Base-by-base conservation (phyloP, 1,140 invertebrate species). In the Trichonephila clavata region DNA sequence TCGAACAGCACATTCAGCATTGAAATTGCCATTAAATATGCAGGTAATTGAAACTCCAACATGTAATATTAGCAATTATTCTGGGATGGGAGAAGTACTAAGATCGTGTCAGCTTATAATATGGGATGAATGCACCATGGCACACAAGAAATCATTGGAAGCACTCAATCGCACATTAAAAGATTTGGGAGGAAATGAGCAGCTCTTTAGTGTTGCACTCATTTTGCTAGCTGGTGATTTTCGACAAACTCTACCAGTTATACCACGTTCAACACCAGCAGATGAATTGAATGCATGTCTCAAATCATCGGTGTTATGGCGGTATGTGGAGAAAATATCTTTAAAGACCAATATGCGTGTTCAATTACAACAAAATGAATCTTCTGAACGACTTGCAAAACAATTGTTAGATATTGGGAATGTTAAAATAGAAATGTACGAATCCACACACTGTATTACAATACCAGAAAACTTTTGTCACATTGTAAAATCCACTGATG, bases 1-100 rank as follows among this genome's bases (percentile, higher is more conserved):
- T 50, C 94, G 95, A 95, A 97, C 96, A 63, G 96, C 96, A 88
- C 96, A 97, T 95, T 96, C 95, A 13, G 95, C 95, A 84, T 96
- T 97, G 57, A 96, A 96, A 95, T 92, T 96, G 27, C 95, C 96
- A 57, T 93, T 96, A 18, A 86, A 95, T 90, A 63, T 90, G 94
- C 95, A 63, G 61, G 61, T 63, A 21, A 50, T 95, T 95, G 86
- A 92, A 95, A 20, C 39, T 83, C 16, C 43, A 32, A 83, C 32
- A 83, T 24, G 32, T 27, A 77, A 63, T 63, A 21, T 63, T 63
- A 63, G 61, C 61, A 63, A 63, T 21, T 63, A n/a, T 39, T 39
- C 32, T 39, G 32, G 32, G 32, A 39, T 39, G 32, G 32, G 32
- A 39, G 4, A 39, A 39, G 61, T 94, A n/a, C 61, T 95, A 2